Evolutionary conservation across 1,140 invertebrate genomes (phyloP), one percentile per base, ranked within the genome.

Genomic region (Drosophila kepulauana): DNA sequence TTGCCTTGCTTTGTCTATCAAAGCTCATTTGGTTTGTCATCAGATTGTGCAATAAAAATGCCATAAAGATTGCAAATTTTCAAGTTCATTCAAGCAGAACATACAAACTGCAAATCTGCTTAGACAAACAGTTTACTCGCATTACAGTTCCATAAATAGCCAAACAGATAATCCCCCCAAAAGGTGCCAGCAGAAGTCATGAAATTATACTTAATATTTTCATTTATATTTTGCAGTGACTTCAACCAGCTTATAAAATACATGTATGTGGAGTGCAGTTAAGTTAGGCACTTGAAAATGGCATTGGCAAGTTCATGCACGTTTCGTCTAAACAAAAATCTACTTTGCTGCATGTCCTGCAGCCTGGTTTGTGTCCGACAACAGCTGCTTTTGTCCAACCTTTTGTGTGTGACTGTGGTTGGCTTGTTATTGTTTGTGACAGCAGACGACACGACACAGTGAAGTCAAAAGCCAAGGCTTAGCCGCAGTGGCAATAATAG

Each of bases 381-480:
- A 56, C 62, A 51, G 16, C 52, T 30, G 51, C 57, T 66, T 25
- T 66, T 28, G 62, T 54, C 11, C 20, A 59, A 11, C 38, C 51
- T 74, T 70, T 67, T 57, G 54, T 57, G 54, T 57, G 58, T 7
- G 20, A 25, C 20, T 25, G 7, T 33, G 30, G 30, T 8, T 38
- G 35, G 35, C 41, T 51, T 78, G 54, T 86, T 86, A 77, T 86
- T 86, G 82, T 77, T 82, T 71, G 61, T 66, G 84, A 79, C 82
- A 88, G 13, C n/a, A 13, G 28, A 30, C 35, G 35, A 38, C 16
- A 30, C 35, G 35, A 38, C 16, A 48, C 16, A 48, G 30, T 49
- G 58, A 11, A 54, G 64, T 52, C 51, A 63, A 61, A 67, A 49
- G 58, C 51, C 49, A 54, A 43, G 46, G 67, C 75, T 78, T 80